Evolutionary conservation across 2,113 vertebrate genomes (phyloP), one percentile per base, ranked within the genome.

Genomic region (Aix galericulata): DNA sequence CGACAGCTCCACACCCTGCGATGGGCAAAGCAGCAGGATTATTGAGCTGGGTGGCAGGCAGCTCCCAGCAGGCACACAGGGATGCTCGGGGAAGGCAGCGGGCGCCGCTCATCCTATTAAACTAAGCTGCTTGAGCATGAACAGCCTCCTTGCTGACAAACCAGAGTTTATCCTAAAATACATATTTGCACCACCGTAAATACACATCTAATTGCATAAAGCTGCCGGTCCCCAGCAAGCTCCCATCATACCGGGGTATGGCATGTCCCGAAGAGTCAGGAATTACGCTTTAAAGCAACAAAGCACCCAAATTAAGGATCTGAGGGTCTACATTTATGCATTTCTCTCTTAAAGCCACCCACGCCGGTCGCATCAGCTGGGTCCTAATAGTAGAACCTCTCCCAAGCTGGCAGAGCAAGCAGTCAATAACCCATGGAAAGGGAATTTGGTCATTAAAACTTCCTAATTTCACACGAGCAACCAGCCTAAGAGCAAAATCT

Each of bases 281-380:
- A 68, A 76, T 68, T 27, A 11, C 25, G 27, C 26, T 17, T 36
- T 52, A 11, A 73, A 52, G 60, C 4, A 36, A 50, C 16, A 74
- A 80, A 60, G 21, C 29, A 7, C 3, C 11, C n/a, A 53, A 80
- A 55, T 23, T 27, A n/a, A 60, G 89, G 44, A n/a, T 25, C 8
- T 1, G 53, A n/a, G 42, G 0, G 6, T 17, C 31, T 5, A 8
- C 3, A 1, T 42, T 72, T 4, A 5, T 0, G 12, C 13, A 4
- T 25, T 25, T 25, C 7, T 26, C 50, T 13, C 50, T 60, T 2
- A 22, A 75, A 12, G 10, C 27, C 2, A 17, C 32, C 69, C 6
- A 60, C 40, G 40, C 38, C 6, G 50, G 29, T 21, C 18, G 5
- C 64, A 10, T 16, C 36, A 6, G 52, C 42, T 17, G 56, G 38